Base-by-base conservation (phyloP, 2,888 invertebrate species). In the Drosophila acutilabella region DNA sequence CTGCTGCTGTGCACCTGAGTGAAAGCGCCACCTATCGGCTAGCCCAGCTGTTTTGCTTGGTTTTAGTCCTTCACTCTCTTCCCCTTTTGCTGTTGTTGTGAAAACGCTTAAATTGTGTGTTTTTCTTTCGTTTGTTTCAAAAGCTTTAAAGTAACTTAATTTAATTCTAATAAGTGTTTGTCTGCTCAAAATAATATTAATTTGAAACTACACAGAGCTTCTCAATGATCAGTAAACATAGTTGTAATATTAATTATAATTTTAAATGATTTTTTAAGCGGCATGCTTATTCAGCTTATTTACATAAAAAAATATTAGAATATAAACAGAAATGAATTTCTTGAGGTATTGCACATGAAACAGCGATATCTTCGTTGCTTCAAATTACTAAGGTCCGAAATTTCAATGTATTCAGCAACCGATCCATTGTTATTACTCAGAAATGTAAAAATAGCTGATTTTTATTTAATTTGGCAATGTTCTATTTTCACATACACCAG, bases 41-140 rank as follows among this genome's bases (percentile, higher is more conserved):
- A 57, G 60, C 40, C 56, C 71, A 45, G n/a, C 42, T 47, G 40
- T 42, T 67, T 47, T 54, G 76, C 64, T 64, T 73, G 75, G 70
- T 71, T 83, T 62, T 84, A 90, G 90, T 90, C 90, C 90, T 90
- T 90, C 80, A 75, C 87, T 90, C 90, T 90, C 90, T 78, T 90
- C 82, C 89, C 86, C 8, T 30, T 71, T 79, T 71, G 45, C 57
- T 75, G 65, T 74, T 78, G 60, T 59, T 64, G 59, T 70, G 54
- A 26, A 72, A 70, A 74, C 42, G 48, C 38, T 30, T 65, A 30
- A 8, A 30, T 30, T 30, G 30, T 30, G 30, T 30, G 30, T 36
- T 11, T 36, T 13, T 36, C 13, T 36, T 36, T 13, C 36, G 13
- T 11, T 36, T 36, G 30, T 30, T 30, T 30, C 30, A 30, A 30